phyloP scores from a whole-genome alignment of 2,113 vertebrate genomes.

The Brachypteracias leptosomus region DNA sequence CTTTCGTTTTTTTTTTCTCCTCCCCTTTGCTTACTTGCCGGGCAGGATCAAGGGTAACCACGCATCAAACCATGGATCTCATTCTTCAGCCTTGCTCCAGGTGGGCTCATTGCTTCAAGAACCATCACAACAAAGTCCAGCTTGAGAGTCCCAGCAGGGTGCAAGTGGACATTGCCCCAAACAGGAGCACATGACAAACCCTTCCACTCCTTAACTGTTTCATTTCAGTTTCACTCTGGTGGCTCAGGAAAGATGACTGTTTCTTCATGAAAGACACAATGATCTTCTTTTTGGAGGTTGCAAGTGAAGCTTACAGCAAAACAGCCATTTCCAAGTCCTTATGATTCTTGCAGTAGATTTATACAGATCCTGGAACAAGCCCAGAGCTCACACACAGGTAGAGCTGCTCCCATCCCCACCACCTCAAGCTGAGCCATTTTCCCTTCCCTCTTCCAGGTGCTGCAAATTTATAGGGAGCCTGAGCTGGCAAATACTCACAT shows the following conservation, averaged over 20 bases:
- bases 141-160: neutral
- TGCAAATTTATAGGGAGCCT: neutral
- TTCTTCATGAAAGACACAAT: neutral
- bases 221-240: neutral
- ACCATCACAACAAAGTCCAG: neutral
- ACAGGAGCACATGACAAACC: neutral
- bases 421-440: neutral
- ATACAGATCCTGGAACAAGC: neutral
- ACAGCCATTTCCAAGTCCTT: neutral
- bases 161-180: neutral
- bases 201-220: slow-evolving; percentile 18
- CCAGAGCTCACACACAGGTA: rapidly evolving
- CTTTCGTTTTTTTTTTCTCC: too few species aligned
- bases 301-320: neutral
- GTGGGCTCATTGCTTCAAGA: neutral
- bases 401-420: neutral
- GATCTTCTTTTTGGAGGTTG: neutral
- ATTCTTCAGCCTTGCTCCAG: neutral
- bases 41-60: neutral
- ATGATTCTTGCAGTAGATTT: neutral
- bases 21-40: neutral
- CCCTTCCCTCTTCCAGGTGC: neutral
- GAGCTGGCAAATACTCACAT: neutral
- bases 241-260: neutral
- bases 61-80: rapidly evolving